Conservation (phyloP, 2,113 vertebrate species). For the Pedetes capensis region DNA sequence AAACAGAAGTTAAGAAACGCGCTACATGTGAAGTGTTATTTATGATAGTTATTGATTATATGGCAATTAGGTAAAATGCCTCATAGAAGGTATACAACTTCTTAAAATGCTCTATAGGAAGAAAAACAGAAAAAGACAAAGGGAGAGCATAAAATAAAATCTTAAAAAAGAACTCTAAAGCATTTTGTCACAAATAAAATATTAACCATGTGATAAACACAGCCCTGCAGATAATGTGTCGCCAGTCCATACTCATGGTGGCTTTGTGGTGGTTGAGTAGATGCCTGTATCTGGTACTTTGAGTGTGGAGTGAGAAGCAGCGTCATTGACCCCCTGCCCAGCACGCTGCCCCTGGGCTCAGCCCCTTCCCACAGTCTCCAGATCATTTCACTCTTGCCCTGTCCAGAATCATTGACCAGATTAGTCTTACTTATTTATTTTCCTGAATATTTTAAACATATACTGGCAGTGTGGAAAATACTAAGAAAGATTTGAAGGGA, state of each 20-base stretch:
- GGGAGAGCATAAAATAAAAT: too few species aligned
- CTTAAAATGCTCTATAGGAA: neutral
- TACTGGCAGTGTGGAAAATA: neutral
- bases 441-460: neutral
- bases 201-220: accelerated
- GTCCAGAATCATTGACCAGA: neutral
- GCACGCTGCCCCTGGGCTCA: accelerated
- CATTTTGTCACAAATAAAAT: neutral
- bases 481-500: neutral
- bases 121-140: neutral
- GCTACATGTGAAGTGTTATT: accelerated
- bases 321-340: too few species aligned
- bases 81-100: neutral
- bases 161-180: neutral
- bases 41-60: neutral
- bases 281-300: accelerated
- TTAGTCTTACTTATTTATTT: neutral
- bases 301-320: too few species aligned
- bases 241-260: accelerated
- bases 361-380: neutral
- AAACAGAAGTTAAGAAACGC: neutral
- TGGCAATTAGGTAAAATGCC: neutral
- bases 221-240: accelerated
- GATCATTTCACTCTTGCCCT: accelerated
- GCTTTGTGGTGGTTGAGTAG: accelerated